phyloP scores from a whole-genome alignment of 2,888 invertebrate species.

The Hemithea aestivaria region DNA sequence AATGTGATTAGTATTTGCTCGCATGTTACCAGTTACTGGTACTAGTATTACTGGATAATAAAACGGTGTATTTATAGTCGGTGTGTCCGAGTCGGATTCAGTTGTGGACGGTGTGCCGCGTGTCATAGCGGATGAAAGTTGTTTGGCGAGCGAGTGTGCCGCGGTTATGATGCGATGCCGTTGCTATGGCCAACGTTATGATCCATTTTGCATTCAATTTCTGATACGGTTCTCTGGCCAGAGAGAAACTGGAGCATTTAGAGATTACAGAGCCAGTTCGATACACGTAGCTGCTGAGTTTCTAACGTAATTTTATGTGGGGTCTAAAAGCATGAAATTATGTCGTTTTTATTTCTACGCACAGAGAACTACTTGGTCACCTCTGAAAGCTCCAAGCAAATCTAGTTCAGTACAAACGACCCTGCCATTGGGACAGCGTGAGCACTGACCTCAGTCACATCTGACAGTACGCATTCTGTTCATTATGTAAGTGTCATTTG shows the following conservation, averaged over 20 bases:
- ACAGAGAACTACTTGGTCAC: too few relatives aligned
- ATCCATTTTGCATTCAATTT: slow-evolving; percentile 13
- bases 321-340: too few relatives aligned
- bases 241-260: slow-evolving; percentile 13
- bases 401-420: too few relatives aligned
- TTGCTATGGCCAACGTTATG: slow-evolving; percentile 11
- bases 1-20: slow-evolving; percentile 52
- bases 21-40: slow-evolving; percentile 37
- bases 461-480: slow-evolving; percentile 13
- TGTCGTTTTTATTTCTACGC: too few relatives aligned
- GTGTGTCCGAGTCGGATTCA: slow-evolving; percentile 29
- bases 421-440: too few relatives aligned
- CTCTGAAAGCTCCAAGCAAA: too few relatives aligned
- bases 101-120: slow-evolving; percentile 31
- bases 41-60: slow-evolving; percentile 48
- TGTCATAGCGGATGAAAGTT: slow-evolving; percentile 43
- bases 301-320: too few relatives aligned
- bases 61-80: slow-evolving; percentile 40
- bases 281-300: neutral
- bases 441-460: slow-evolving; percentile 2
- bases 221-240: slow-evolving; percentile 15
- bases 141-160: slow-evolving; percentile 21
- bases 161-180: slow-evolving; percentile 11
- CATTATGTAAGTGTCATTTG: slow-evolving; percentile 11
- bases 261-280: slow-evolving; percentile 7